Base-by-base conservation (phyloP, 2,888 invertebrate species). In the Pseudeuparius sepicola region DNA sequence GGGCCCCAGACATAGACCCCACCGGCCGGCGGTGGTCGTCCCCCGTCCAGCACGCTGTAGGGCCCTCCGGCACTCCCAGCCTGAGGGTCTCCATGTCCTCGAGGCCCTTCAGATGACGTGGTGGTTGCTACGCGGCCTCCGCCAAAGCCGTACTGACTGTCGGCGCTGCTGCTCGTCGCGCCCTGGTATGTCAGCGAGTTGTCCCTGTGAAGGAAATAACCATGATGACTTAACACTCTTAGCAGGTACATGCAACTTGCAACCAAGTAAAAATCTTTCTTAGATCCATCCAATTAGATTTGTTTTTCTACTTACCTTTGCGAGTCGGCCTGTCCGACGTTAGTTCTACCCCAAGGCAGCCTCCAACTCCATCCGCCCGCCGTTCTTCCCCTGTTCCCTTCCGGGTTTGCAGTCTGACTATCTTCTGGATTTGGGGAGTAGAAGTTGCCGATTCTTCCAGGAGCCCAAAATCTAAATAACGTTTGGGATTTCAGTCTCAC, bases 131-230 rank as follows among this genome's bases (percentile, higher is more conserved):
- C n/a, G n/a, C n/a, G n/a, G 32, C 60, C 48, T 43, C 71, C 71
- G 37, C 78, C 76, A 59, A 80, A 80, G 1, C 87, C 87, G 57
- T 86, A 86, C 44, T 85, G 85, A 31, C 84, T 84, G 55, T 87
- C 86, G 1, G 85, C 83, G 33, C 78, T 79, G 33, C 78, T 79
- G 4, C 75, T 75, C 1, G 71, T 70, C 0, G 72, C 72, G 61
- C 75, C 75, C n/a, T 75, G 73, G 48, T 71, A 71, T 1, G 59
- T 61, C 32, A 73, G 59, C 25, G 72, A 70, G 44, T 70, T 68
- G 48, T 62, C 57, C 36, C 60, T 56, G 31, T 37, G 47, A 42
- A 10, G 24, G 27, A 32, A 32, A 13, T 13, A 30, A 31, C 9
- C 24, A n/a, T n/a, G n/a, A n/a, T n/a, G n/a, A n/a, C n/a, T n/a